A percentile compares a stretch with the other conserved stretches of the same genome.
These are phyloP conservation scores for Luehdorfia chinensis DNA, from an alignment of 1,140 invertebrate species.

Conservation along the genomic window DNA sequence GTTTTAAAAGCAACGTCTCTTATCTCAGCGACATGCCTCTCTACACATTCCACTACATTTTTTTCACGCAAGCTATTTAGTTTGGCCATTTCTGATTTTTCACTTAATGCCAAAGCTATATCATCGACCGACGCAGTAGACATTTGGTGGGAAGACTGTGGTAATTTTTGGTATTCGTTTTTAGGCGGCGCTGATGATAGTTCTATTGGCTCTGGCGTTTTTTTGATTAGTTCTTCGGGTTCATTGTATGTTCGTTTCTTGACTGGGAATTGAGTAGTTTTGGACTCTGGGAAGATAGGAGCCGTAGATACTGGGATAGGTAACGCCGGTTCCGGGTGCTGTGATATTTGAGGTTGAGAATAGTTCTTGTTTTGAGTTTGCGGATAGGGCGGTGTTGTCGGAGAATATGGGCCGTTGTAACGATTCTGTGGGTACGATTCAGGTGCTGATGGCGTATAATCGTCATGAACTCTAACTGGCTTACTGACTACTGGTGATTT, in stretches of 20 bases:
- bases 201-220: conserved; percentile 36
- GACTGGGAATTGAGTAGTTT: conserved; percentile 59
- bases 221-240: conserved; percentile 42
- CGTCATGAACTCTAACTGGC: conserved; percentile 44
- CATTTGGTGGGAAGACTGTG: conserved; percentile 30
- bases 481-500: conserved; percentile 66
- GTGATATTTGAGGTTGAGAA: conserved; percentile 51
- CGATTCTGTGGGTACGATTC: conserved; percentile 69
- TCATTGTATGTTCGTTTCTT: conserved; percentile 81
- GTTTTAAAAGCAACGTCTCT: conserved; percentile 35
- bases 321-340: conserved; percentile 34
- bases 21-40: conserved; percentile 29
- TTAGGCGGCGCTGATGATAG: conserved; percentile 23
- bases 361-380: conserved; percentile 48
- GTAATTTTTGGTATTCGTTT: conserved; percentile 42
- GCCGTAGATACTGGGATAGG: conserved; percentile 23
- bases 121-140: conserved; percentile 50
- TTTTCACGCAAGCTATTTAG: conserved; percentile 48
- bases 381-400: conserved; percentile 39
- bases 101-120: conserved; percentile 55
- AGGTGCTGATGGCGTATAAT: conserved; percentile 49
- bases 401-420: conserved; percentile 70
- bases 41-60: conserved; percentile 30
- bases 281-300: conserved; percentile 39
- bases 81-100: conserved; percentile 58